Evolutionary conservation across 2,888 invertebrate genomes (phyloP), one percentile per base, ranked within the genome.

Genomic region (Calephelis perditalis): DNA sequence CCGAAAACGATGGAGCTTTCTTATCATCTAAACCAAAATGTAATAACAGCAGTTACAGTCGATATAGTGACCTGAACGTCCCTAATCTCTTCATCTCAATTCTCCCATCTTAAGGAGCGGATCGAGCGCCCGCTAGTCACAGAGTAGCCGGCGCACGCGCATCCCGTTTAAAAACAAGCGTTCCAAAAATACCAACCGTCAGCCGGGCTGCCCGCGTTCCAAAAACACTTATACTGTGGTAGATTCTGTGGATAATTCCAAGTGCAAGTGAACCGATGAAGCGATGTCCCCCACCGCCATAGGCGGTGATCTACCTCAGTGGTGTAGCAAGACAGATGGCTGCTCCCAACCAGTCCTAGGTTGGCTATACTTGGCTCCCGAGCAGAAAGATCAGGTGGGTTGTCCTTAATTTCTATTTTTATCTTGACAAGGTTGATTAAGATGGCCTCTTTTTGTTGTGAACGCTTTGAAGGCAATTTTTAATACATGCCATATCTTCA

Each of bases 91-190:
- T 78, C 64, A 75, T 71, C 75, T 76, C 63, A 70, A 75, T 79
- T 81, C 84, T 84, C 85, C 82, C 86, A 72, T 86, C 86, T 87
- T 81, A 85, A 87, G 87, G 85, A 85, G 86, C 79, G 84, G 75
- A 73, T 67, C 64, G 64, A 56, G 10, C 52, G 49, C 9, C 49
- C 49, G 76, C 78, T 81, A 86, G 84, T 86, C 82, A 75, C 75
- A 74, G 70, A 72, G 70, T 67, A 71, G 75, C 78, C 84, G 82
- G 87, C 89, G 89, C 84, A 73, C 79, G 83, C 89, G 88, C 88
- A 84, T 70, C 80, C 77, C 81, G 82, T 74, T 67, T 73, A 26
- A 26, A 65, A 69, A 63, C 67, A 65, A 40, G 8, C 40, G 77
- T 75, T 81, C 87, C 82, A 79, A 87, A 87, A 88, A 86, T 85